Evolutionary conservation across 1,140 invertebrate genomes (phyloP), one percentile per base, ranked within the genome.

Genomic region (Halictus rubicundus): DNA sequence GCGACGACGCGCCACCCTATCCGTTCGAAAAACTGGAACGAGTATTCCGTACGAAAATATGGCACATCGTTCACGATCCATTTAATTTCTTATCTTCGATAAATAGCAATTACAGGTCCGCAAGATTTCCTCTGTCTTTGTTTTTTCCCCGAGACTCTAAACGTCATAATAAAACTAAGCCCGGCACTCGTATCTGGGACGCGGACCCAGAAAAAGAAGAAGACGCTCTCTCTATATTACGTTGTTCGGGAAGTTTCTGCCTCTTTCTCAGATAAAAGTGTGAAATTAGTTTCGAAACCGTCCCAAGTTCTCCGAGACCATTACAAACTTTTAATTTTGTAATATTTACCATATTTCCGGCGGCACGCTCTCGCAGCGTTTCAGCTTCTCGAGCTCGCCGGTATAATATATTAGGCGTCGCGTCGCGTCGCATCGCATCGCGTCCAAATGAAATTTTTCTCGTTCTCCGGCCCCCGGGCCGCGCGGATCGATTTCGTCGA

Each of bases 281-380:
- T 46, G 69, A 72, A 72, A 72, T 72, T 61, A 72, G 69, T 72
- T 72, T 72, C 52, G 16, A 61, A 61, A 61, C n/a, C 59, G 39
- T 72, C 16, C 59, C 16, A 49, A 72, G 23, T 72, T 32, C 69
- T 46, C 16, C 25, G 6, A 46, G 39, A 59, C 54, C 9, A n/a
- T 21, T 57, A 14, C 39, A 59, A 59, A 60, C 23, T 49, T 49
- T 61, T 49, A 52, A 68, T 49, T 52, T 68, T 25, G 42, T 68
- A 52, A 68, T 46, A 52, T 68, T 68, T 68, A 68, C 16, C 65
- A 27, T 23, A 52, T 39, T 68, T 39, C 32, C 23, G 2, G 42
- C 42, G 42, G 12, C 42, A 6, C 21, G 23, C n/a, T 49, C 49
- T 49, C 49, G 23, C 16, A 49, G 23, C n/a, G 19, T 66, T 25